Conservation (phyloP, 2,888 invertebrate species). For the Coecobrya sp. region DNA sequence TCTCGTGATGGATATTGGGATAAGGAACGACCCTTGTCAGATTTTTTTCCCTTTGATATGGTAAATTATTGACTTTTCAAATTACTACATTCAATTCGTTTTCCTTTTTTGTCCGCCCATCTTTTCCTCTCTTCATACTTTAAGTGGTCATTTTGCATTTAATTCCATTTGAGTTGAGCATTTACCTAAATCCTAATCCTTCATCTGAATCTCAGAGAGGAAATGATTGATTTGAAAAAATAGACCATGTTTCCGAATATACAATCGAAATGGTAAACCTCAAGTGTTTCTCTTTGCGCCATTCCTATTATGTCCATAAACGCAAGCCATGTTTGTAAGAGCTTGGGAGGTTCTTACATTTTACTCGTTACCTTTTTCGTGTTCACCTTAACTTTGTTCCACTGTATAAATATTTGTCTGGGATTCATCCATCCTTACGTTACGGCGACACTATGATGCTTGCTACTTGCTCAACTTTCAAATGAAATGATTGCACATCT, state of each 20-base stretch:
- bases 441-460: not conserved
- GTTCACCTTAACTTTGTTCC: conserved; percentile 9
- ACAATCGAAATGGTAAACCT: conserved; percentile 42
- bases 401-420: conserved; percentile 23
- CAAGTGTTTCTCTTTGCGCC: not conserved
- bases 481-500: conserved; percentile 6
- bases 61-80: conserved; percentile 61
- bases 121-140: not conserved
- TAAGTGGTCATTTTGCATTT: not conserved
- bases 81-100: not conserved
- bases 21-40: not conserved
- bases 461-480: conserved; percentile 1
- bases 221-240: not conserved
- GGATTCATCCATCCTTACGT: not conserved
- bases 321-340: not conserved
- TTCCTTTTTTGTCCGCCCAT: not conserved
- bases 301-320: not conserved
- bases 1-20: not conserved
- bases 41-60: conserved; percentile 49
- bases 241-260: not conserved
- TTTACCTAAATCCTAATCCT: not conserved
- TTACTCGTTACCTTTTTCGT: not conserved
- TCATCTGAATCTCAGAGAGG: not conserved
- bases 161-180: not conserved
- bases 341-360: not conserved